Evolutionary conservation across 2,888 invertebrate species (phyloP).

Genomic region (Stramonita haemastoma): DNA sequence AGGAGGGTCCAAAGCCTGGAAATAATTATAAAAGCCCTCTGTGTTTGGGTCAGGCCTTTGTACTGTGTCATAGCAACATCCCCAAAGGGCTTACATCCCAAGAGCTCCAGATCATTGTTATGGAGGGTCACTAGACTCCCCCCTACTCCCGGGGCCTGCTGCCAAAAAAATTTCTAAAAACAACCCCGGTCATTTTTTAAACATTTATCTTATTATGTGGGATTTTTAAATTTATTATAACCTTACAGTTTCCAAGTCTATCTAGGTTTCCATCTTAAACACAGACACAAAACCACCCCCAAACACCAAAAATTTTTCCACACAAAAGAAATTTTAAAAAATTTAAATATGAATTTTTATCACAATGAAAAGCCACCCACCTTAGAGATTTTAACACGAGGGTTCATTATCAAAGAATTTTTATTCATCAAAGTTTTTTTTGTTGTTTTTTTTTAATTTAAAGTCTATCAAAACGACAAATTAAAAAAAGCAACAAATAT

Average conservation of each 20-base stretch:
- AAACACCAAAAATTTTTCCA: not conserved
- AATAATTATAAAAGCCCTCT: conserved; percentile 4
- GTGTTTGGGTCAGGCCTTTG: conserved; percentile 8
- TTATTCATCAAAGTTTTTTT: no score
- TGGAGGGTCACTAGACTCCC: conserved; percentile 53
- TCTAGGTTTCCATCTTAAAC: no score
- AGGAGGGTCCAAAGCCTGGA: conserved; percentile 9
- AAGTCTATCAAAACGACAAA: no score
- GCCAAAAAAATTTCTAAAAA: conserved; percentile 40
- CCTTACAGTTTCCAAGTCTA: no score
- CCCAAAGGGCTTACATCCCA: conserved; percentile 78
- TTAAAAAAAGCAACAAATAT: no score
- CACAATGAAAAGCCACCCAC: not conserved
- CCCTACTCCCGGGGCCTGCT: conserved; percentile 22
- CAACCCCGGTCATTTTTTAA: not conserved
- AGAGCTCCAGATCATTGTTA: conserved; percentile 70
- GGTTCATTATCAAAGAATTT: no score
- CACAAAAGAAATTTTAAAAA: not conserved
- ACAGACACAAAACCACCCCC: not conserved
- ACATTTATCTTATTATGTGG: not conserved
- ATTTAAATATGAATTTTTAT: not conserved
- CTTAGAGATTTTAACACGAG: not conserved
- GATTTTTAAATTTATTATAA: no score
- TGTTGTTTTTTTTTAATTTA: no score
- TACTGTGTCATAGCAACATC: conserved; percentile 26